Evolutionary conservation across 2,113 vertebrate species (phyloP), one percentile per base, ranked within the genome.

Genomic region (Scophthalmus maximus): DNA sequence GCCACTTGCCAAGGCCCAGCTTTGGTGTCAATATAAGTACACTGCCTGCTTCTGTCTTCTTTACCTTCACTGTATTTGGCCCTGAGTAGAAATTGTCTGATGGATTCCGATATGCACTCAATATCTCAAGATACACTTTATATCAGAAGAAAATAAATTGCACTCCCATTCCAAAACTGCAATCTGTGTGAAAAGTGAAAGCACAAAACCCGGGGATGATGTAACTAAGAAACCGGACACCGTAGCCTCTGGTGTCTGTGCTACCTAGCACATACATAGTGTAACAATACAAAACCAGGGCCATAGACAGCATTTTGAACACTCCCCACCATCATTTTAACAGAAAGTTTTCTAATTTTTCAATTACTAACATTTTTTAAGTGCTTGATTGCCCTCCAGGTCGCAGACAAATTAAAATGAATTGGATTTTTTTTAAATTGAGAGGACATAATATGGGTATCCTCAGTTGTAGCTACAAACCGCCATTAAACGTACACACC

Each of bases 1-100:
- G 91, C 86, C 76, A 90, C 87, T 86, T 92, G 95, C 93, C 95
- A 95, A 93, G 90, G 90, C 85, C 87, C 90, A 92, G 93, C 94
- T 95, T 92, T 87, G 81, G 86, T 95, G 90, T 94, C 94, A 88
- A 91, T 83, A 38, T 62, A 94, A 93, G 85, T 57, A 42, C 68
- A 61, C 58, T 50, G 34, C 23, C 18, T 68, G 15, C 27, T 64
- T 68, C n/a, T 70, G 25, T 72, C 46, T 70, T 55, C 32, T 61
- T 60, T 68, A 42, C 52, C 6, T 25, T 55, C 34, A n/a, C 53
- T 29, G 29, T 4, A 40, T 60, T 63, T 32, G 14, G 56, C 26
- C 38, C n/a, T n/a, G 42, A 23, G 7, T 38, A 25, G 49, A 50
- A 12, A 10, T 53, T 62, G 1, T 42, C 14, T 51, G 18, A 25